These are phyloP conservation scores for Ashinkailepas kermadecensis DNA, from an alignment of 2,888 invertebrate species.

Conservation along the genomic window DNA sequence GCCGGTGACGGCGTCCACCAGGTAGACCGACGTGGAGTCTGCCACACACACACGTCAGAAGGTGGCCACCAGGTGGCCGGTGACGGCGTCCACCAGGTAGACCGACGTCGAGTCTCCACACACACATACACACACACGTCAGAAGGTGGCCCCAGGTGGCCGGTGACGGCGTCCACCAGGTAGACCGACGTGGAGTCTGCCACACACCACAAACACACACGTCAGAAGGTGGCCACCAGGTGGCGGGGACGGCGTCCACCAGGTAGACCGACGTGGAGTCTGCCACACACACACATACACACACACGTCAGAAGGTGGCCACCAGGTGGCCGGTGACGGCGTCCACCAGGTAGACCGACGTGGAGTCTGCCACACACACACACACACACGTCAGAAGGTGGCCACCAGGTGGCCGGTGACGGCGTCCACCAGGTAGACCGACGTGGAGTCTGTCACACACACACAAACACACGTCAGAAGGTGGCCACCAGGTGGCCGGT, in stretches of 20 bases:
- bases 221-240: slow-evolving; percentile 48
- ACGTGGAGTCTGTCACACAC: too few species aligned
- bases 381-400: too few species aligned
- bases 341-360: slow-evolving; percentile 81
- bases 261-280: slow-evolving; percentile 64
- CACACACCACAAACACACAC: too few species aligned
- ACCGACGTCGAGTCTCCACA: too few species aligned
- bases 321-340: slow-evolving; percentile 81
- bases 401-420: slow-evolving; percentile 50
- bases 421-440: slow-evolving; percentile 61
- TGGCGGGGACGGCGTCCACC: slow-evolving; percentile 81
- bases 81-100: too few species aligned
- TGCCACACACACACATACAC: not conserved
- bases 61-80: slow-evolving; percentile 34
- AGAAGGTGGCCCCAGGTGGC: too few species aligned
- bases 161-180: too few species aligned
- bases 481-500: slow-evolving; percentile 34
- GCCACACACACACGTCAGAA: too few species aligned
- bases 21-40: too few species aligned
- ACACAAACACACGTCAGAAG: too few species aligned
- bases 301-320: not conserved
- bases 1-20: slow-evolving; percentile 76
- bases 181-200: too few species aligned
- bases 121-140: too few species aligned
- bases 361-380: slow-evolving; percentile 34